Base-by-base conservation (phyloP, 2,113 vertebrate genomes). In the Ceyx margarethae region DNA sequence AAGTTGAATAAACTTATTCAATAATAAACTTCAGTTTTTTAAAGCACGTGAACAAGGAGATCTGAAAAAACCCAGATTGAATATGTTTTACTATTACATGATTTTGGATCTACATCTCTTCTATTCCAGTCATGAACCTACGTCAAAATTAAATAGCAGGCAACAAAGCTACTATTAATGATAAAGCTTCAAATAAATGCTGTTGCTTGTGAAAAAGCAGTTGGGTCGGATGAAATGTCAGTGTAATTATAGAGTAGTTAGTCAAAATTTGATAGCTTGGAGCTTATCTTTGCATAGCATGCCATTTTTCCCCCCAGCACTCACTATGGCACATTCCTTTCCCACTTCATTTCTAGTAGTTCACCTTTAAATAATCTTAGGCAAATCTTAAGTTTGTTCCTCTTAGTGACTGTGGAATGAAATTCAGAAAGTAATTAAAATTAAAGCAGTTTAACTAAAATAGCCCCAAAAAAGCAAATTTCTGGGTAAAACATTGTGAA, bases 241-340 rank as follows among this genome's bases (percentile, higher is more conserved):
- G 18, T 74, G 72, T 83, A 93, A 92, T 94, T 92, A 82, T 43
- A 64, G 3, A 25, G 89, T 53, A 75, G 51, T 6, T 13, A 91
- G 79, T 80, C 68, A 71, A 91, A 89, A 26, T 94, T 85, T 67
- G 72, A 91, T 92, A 85, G 64, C 74, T 92, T 87, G 89, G 51
- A 92, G 67, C 75, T 90, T 89, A 82, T 85, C 79, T 91, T 87
- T 60, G 71, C 74, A 68, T 25, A 67, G 86, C 51, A 51, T 58
- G 77, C 54, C 50, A 26, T 71, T 77, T 89, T 40, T 5, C 31
- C 51, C 21, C 21, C 23, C 19, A 54, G 0, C 6, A 29, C 37
- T 51, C 6, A 1, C 29, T 62, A 76, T 20, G 51, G 56, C 72
- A 73, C 5, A 0, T 67, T 87, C 72, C 56, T 67, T 87, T 77